Base-by-base conservation (phyloP, 2,113 vertebrate species). In the Megaceryle maxima region DNA sequence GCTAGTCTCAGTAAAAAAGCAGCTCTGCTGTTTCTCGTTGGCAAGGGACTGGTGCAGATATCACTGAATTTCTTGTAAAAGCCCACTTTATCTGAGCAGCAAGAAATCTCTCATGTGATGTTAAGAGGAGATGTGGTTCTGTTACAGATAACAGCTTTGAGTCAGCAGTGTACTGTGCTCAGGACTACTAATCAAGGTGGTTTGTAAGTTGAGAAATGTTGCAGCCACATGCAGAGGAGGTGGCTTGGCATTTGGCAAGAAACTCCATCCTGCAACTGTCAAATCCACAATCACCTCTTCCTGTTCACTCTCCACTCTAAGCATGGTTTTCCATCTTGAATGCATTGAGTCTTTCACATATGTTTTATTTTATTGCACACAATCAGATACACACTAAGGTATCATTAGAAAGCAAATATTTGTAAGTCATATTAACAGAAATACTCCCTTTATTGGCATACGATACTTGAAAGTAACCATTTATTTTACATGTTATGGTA, bases 211-310 rank as follows among this genome's bases (percentile, higher is more conserved):
- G 81, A 92, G 86, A 93, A 92, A 94, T 1, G 3, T 44, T 68
- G 44, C 62, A 92, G 87, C 53, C 24, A 2, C 55, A 91, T 76
- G 74, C 88, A 93, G 83, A 91, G 48, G 60, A 92, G 78, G 77
- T 88, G 81, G 66, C 83, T 94, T 94, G 94, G 74, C 77, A 87
- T 87, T 92, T 91, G 50, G 53, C 74, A 95, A 81, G 74, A 88
- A 76, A 93, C 74, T 91, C 57, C 57, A 84, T 93, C 43, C 76
- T 82, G 73, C 77, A 88, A 73, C 94, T 92, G 80, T 92, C 80
- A 96, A 88, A 89, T 94, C 56, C 83, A 87, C 87, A 82, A 60
- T 90, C 73, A 53, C 92, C 95, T 44, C 86, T 91, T 94, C 88
- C 88, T 92, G 51, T 67, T 81, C 79, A 39, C 46, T 89, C 66